A percentile compares a stretch with the other conserved stretches of the same genome.
Evolutionary conservation across 2,113 vertebrate genomes (phyloP).

Genomic region (Physeter macrocephalus): DNA sequence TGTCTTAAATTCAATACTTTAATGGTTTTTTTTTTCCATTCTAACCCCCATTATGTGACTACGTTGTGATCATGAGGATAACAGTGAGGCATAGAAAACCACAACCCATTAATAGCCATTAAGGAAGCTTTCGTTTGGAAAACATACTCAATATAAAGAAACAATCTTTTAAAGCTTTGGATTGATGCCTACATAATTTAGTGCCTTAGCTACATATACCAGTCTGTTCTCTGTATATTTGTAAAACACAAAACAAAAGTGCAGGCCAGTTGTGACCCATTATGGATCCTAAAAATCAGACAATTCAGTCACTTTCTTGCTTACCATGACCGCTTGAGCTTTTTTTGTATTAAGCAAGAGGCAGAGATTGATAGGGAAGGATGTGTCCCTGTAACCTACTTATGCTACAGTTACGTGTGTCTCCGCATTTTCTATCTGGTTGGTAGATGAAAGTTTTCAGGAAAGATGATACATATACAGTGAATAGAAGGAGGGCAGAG

Average conservation of each 20-base stretch:
- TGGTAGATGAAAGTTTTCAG: not conserved
- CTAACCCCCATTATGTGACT: not conserved
- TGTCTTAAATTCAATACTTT: conserved; percentile 6
- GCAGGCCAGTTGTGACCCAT: not conserved
- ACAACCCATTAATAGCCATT: not conserved
- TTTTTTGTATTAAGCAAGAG: not conserved
- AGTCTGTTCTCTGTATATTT: not conserved
- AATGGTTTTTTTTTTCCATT: not conserved
- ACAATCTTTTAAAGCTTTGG: not conserved
- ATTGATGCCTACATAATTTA: conserved; percentile 3
- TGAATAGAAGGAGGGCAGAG: not conserved
- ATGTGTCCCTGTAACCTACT: not conserved
- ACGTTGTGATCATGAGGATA: conserved; percentile 2
- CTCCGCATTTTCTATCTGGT: not conserved
- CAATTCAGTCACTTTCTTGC: not conserved
- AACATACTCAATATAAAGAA: not conserved
- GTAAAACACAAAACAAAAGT: not conserved
- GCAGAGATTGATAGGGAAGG: not conserved
- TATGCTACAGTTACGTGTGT: not conserved
- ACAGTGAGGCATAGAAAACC: not conserved
- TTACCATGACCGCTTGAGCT: not conserved
- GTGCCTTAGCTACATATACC: not conserved
- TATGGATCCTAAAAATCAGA: conserved; percentile 13
- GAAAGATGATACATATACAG: not conserved
- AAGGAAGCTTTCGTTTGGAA: conserved; percentile 35